Base-by-base conservation (phyloP, 2,113 vertebrate genomes). In the Paedocypris sp. region DNA sequence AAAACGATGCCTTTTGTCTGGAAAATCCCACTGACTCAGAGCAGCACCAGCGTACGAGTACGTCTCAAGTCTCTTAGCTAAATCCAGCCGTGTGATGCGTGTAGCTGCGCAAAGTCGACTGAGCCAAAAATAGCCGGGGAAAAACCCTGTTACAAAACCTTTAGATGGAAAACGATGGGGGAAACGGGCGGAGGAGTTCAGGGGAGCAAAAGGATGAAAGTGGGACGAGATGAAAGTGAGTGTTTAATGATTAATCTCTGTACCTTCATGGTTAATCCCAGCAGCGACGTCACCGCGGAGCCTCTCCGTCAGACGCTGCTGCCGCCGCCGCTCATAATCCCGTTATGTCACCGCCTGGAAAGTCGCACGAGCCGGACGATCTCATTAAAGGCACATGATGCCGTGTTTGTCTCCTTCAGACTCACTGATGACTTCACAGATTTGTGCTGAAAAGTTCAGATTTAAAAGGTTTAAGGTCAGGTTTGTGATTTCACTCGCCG, bases 311-410 rank as follows among this genome's bases (percentile, higher is more conserved):
- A 65, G 62, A 62, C 66, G 11, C 28, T 33, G n/a, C n/a, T 35
- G 28, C 20, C 66, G 50, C 72, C 63, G 47, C 70, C 41, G 56
- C n/a, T 48, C 22, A 16, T 68, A 67, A 52, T 59, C 45, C 48
- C 13, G 33, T 79, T 77, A 81, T 70, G 67, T 79, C 75, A 81
- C 72, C 59, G 62, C 56, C 71, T 18, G 70, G 75, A 83, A 81
- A 74, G 71, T 71, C 76, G 35, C 16, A 54, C 22, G n/a, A 49
- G 46, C 63, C 59, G 74, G 64, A 77, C 66, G 60, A 59, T 71
- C 71, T 79, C 50, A 59, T 77, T 75, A 76, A 72, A 70, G 35
- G 39, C 29, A 61, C 60, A 59, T 57, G 64, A 50, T 11, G 31
- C 39, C 56, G 16, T 7, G 22, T 36, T 25, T 9, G 10, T 43